A percentile compares a stretch with the other conserved stretches of the same genome.
These are phyloP conservation scores for Laupala kohalensis DNA, from an alignment of 1,140 invertebrate species.

Conservation along the genomic window DNA sequence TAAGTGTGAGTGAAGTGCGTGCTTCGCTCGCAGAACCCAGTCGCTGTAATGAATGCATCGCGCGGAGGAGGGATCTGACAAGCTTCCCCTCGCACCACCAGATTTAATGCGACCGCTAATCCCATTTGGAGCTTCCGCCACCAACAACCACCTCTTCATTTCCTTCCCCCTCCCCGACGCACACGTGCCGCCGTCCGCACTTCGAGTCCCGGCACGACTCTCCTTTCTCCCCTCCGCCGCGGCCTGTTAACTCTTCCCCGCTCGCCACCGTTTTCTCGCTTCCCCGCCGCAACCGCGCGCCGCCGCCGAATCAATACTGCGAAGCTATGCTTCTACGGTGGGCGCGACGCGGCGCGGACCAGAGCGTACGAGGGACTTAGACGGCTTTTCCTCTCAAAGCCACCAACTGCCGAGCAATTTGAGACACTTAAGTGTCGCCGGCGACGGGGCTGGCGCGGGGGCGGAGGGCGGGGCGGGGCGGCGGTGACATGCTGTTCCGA, in stretches of 20 bases:
- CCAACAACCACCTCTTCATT: neutral
- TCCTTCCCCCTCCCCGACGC: neutral
- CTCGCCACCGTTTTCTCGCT: neutral
- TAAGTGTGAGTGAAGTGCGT: no score
- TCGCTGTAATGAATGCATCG: no score
- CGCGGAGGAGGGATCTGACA: no score
- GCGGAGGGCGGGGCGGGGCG: no score
- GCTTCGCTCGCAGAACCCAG: no score
- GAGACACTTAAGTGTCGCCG: neutral
- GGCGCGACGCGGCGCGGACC: neutral
- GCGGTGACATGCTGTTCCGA: neutral
- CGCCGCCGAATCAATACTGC: neutral
- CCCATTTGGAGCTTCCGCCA: neutral
- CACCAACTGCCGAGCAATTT: neutral
- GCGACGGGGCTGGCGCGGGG: neutral
- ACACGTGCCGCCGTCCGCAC: neutral
- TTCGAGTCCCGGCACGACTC: neutral
- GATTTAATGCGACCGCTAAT: no score
- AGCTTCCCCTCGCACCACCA: no score
- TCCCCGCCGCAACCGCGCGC: no score
- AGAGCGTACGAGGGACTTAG: neutral
- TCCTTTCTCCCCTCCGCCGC: neutral
- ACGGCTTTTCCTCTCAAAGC: neutral
- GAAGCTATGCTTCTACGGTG: neutral
- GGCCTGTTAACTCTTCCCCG: no score